Percentiles rank a stretch among this genome's conserved stretches.
Conservation (phyloP, 1,140 invertebrate genomes). For the Drosophila neocordata region DNA sequence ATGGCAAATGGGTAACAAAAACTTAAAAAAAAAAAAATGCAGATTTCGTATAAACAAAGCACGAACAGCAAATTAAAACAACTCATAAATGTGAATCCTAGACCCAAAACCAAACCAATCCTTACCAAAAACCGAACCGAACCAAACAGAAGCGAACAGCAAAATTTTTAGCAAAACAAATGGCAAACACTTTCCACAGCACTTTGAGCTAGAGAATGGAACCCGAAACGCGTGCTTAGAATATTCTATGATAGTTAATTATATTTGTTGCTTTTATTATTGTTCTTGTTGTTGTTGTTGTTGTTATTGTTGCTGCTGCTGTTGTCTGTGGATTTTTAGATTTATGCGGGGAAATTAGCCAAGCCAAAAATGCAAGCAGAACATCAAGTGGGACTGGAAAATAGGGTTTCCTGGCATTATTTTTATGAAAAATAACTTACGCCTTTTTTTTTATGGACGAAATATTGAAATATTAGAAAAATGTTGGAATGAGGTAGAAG, state of each 20-base stretch:
- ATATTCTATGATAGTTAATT: constrained; percentile 80
- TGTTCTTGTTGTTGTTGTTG: constrained; percentile 19
- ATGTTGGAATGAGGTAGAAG: not conserved
- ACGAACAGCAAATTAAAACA: constrained; percentile 76
- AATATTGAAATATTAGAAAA: constrained; percentile 75
- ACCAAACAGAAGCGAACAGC: constrained; percentile 6
- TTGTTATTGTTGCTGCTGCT: constrained; percentile 23
- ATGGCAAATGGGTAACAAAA: constrained; percentile 1
- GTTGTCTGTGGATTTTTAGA: constrained; percentile 33
- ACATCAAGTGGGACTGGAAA: not conserved
- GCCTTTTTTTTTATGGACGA: constrained; percentile 72
- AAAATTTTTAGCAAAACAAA: constrained; percentile 42
- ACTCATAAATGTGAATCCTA: constrained; percentile 51
- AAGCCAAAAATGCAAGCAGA: constrained; percentile 53
- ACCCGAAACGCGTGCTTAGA: constrained; percentile 57
- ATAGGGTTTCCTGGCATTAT: constrained; percentile 27
- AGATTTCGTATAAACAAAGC: constrained; percentile 62
- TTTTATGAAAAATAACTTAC: constrained; percentile 76
- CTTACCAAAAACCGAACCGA: not conserved
- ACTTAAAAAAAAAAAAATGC: constrained; percentile 47
- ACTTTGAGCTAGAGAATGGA: constrained; percentile 29
- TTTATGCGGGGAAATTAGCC: constrained; percentile 65
- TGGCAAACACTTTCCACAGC: constrained; percentile 41
- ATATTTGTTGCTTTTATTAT: constrained; percentile 35
- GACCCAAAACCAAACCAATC: constrained; percentile 1